phyloP scores from a whole-genome alignment of 2,888 invertebrate species.

The Cephus pygmeus region DNA sequence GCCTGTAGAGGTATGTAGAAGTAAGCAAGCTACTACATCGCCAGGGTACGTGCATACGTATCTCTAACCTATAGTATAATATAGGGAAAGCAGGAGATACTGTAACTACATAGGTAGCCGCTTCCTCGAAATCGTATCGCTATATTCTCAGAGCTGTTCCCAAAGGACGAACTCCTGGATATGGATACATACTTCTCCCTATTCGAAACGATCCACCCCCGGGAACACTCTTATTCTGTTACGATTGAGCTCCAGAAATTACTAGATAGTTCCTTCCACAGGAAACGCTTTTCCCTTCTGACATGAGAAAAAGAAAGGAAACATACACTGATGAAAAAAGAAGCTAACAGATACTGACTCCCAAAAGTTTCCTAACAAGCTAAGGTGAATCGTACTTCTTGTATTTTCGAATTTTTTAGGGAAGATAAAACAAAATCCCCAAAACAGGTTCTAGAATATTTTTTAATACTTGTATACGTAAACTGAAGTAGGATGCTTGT shows the following conservation, averaged over 20 bases:
- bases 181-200: constrained; percentile 48
- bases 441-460: not conserved
- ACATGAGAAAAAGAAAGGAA: constrained; percentile 9
- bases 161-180: constrained; percentile 7
- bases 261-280: constrained; percentile 39
- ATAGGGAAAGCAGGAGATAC: not conserved
- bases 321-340: constrained; percentile 4
- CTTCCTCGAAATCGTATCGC: constrained; percentile 28
- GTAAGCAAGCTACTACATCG: not conserved
- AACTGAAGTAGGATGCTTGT: not conserved
- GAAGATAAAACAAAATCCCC: not conserved
- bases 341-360: not conserved
- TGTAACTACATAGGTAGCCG: constrained; percentile 13
- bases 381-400: not conserved
- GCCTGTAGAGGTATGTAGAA: not conserved
- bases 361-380: not conserved
- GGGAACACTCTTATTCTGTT: constrained; percentile 43
- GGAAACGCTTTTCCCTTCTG: constrained; percentile 26
- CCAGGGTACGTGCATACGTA: not conserved
- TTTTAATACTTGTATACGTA: not conserved
- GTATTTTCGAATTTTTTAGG: not conserved
- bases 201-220: constrained; percentile 28
- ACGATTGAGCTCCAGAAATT: constrained; percentile 48
- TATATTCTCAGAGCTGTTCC: constrained; percentile 19
- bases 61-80: not conserved